Base-by-base conservation (phyloP, 1,140 invertebrate species). In the Drosophila yakuba region DNA sequence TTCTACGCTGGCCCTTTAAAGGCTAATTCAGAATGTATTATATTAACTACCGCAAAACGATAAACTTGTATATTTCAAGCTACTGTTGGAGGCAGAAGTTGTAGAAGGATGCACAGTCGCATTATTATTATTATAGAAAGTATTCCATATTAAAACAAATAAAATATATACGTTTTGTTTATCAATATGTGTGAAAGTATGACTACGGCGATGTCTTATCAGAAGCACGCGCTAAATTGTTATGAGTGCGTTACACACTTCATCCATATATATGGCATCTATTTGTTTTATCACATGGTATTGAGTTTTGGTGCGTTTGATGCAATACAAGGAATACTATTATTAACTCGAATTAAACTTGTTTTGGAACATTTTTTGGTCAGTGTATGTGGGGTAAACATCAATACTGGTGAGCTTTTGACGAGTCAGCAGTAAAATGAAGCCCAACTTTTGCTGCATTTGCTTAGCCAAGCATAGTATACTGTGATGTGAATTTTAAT, bases 121-220 rank as follows among this genome's bases (percentile, higher is more conserved):
- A 86, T 62, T 82, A 88, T 78, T 82, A 86, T 82, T 88, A 86
- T 83, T 69, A 83, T 78, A 83, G 80, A 43, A 78, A 83, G 63
- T 83, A 83, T 83, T 83, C 73, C 73, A 75, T 75, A 75, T 75
- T 75, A 75, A 71, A 77, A 77, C 59, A 67, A 75, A 45, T 78
- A 78, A 78, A 78, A 82, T 64, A 71, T 62, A 77, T 78, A 38
- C 60, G 84, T 78, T 83, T 88, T 88, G 83, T 88, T 88, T 77
- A 60, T 77, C 73, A 83, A 80, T 69, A 23, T 48, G 52, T 44
- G 43, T 62, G 36, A 58, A 39, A 32, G 20, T 45, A 39, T 60
- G 52, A 60, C 28, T 48, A 43, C 15, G 23, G 1, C 14, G 14
- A 58, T 43, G 48, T 45, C 60, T 57, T 64, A 78, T 81, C 57